Base-by-base conservation (phyloP, 2,113 vertebrate species). In the Ciconia boyciana region DNA sequence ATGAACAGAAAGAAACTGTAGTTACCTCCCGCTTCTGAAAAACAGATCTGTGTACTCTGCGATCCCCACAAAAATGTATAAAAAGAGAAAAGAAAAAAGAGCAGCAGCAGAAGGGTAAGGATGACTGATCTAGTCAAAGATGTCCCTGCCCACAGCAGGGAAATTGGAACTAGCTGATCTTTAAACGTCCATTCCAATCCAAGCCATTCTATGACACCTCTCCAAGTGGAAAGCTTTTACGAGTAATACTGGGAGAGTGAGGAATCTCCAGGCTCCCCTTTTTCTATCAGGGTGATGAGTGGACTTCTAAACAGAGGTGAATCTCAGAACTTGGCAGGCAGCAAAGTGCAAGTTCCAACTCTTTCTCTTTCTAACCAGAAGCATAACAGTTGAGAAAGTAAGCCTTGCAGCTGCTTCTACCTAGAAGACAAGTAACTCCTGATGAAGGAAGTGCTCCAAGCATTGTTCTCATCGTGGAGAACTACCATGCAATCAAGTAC, bases 51-150 rank as follows among this genome's bases (percentile, higher is more conserved):
- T 21, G 21, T 62, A 76, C 43, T 49, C 48, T 28, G 14, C 2
- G 2, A 39, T 65, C 8, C 19, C 5, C 26, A 32, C 21, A 65
- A 41, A 43, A 58, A 36, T 15, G 22, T 13, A 4, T 17, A 41
- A 51, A 43, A 16, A 13, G 7, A 1, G 9, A 18, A 6, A 13
- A 8, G 3, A 9, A 14, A 13, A 7, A 11, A 10, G 5, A 28
- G 15, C 31, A 41, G 28, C 36, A 32, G 15, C 34, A 52, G n/a
- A 58, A 78, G 10, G 9, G n/a, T 55, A 68, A 68, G 24, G 36
- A 75, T 1, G 1, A 55, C 32, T 19, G 16, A 57, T 57, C 9
- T 25, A 43, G 62, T 28, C n/a, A 70, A 70, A 70, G 48, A 48
- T n/a, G 48, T n/a, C 20, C 41, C 55, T 41, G 48, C 29, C 29